phyloP scores from a whole-genome alignment of 2,888 invertebrate species.

The Leptodirus hochenwartii region DNA sequence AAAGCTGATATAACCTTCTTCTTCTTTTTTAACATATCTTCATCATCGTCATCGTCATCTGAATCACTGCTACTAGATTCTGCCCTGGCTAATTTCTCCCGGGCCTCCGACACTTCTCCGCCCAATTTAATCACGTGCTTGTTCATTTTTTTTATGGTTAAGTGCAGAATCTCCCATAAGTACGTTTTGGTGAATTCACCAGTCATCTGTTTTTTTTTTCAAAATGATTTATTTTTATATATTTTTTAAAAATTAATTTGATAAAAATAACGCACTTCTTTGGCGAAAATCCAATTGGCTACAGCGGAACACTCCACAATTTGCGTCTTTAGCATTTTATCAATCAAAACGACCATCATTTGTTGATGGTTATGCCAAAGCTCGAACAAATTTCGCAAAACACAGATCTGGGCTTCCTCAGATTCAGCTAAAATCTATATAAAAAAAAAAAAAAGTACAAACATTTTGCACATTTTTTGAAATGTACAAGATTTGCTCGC shows the following conservation, averaged over 20 bases:
- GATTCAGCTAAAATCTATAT: constrained; percentile 72
- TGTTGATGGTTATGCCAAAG: constrained; percentile 94
- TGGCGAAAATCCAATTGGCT: constrained; percentile 94
- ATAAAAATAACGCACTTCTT: no score
- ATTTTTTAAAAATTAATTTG: no score
- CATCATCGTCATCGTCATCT: constrained; percentile 49
- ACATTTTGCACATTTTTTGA: no score
- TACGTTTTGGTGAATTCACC: constrained; percentile 83
- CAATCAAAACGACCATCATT: constrained; percentile 91
- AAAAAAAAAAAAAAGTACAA: constrained; percentile 7
- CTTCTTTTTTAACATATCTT: constrained; percentile 24
- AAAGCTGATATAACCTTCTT: no score
- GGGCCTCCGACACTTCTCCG: constrained; percentile 64
- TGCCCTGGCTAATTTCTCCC: constrained; percentile 70
- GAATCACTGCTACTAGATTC: constrained; percentile 69
- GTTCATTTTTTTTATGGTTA: constrained; percentile 93
- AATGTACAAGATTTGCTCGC: not conserved
- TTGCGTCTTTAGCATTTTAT: constrained; percentile 94
- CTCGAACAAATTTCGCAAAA: constrained; percentile 81
- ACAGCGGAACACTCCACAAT: constrained; percentile 94
- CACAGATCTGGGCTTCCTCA: constrained; percentile 89
- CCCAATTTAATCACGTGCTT: constrained; percentile 78
- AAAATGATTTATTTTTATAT: no score
- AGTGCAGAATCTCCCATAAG: constrained; percentile 91
- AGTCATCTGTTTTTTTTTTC: no score